Conservation (phyloP, 2,113 vertebrate species). For the Onychorhynchus coronatus region DNA sequence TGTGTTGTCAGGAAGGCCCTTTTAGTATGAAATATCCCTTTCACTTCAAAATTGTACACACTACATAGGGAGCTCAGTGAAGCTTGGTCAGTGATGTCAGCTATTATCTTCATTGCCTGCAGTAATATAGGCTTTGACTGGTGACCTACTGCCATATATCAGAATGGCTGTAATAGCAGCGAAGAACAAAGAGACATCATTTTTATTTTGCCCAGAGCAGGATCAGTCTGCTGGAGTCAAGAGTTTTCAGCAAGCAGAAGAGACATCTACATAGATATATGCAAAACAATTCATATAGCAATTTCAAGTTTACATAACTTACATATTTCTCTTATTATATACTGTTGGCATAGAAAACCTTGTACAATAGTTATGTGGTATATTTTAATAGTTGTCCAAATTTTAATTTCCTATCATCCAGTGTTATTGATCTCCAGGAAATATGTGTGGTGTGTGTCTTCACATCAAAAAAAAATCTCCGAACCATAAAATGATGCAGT, state of each 20-base stretch:
- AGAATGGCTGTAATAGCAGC: not conserved
- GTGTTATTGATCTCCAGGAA: not conserved
- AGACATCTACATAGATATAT: not conserved
- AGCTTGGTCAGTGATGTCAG: not conserved
- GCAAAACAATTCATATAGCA: not conserved
- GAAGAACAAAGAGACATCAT: not conserved
- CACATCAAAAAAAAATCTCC: not conserved
- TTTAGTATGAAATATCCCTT: not conserved
- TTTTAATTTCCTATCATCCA: not conserved
- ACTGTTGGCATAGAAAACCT: not conserved
- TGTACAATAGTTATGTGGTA: not conserved
- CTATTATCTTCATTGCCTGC: not conserved
- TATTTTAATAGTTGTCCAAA: not conserved
- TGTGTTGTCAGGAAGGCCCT: not conserved
- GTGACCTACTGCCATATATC: not conserved
- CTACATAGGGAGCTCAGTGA: not conserved
- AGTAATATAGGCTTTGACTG: not conserved
- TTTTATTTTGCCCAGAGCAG: not conserved
- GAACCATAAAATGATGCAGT: not conserved
- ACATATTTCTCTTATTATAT: not conserved
- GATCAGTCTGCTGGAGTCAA: not conserved
- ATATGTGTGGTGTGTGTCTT: not conserved
- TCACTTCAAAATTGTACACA: not conserved
- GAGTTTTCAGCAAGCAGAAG: not conserved
- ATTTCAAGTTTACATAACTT: not conserved